Percentiles rank a stretch among this genome's conserved stretches.
phyloP scores from a whole-genome alignment of 1,140 invertebrate species.

The Caerostris extrusa region DNA sequence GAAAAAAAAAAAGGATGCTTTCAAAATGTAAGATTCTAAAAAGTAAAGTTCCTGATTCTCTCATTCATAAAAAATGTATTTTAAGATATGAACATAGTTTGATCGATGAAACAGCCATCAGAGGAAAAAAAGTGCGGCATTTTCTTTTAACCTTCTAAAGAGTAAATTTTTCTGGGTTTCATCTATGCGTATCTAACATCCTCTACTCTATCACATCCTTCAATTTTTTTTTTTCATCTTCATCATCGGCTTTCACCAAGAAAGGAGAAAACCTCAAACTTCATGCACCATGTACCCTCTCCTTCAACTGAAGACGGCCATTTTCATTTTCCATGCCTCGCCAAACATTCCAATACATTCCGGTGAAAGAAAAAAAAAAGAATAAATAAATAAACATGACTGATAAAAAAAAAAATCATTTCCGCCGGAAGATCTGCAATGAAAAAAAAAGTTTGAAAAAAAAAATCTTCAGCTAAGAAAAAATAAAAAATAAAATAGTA shows the following conservation, averaged over 20 bases:
- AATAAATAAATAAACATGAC: conserved; percentile 2
- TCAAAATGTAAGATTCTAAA: no score
- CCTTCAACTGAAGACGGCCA: not conserved
- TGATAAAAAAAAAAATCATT: not conserved
- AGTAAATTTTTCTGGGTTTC: not conserved
- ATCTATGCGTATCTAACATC: not conserved
- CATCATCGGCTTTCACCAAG: not conserved
- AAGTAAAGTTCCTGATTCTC: no score
- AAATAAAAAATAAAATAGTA: no score
- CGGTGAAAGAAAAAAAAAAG: not conserved
- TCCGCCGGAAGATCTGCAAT: not conserved
- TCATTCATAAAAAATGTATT: no score
- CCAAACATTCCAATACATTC: not conserved
- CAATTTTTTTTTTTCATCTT: no score
- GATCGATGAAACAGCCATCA: not conserved
- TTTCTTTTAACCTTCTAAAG: not conserved
- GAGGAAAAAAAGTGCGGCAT: no score
- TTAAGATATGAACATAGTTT: not conserved
- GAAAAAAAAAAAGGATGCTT: no score
- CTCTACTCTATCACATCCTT: no score
- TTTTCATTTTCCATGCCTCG: conserved; percentile 1
- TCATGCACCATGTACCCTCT: not conserved
- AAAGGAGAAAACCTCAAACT: not conserved
- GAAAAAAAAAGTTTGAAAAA: no score
- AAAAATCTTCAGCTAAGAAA: no score